Percentiles rank a stretch among this genome's conserved stretches.
Evolutionary conservation across 2,797 vertebrate species (phyloP).

Genomic region (Dermochelys coriacea): DNA sequence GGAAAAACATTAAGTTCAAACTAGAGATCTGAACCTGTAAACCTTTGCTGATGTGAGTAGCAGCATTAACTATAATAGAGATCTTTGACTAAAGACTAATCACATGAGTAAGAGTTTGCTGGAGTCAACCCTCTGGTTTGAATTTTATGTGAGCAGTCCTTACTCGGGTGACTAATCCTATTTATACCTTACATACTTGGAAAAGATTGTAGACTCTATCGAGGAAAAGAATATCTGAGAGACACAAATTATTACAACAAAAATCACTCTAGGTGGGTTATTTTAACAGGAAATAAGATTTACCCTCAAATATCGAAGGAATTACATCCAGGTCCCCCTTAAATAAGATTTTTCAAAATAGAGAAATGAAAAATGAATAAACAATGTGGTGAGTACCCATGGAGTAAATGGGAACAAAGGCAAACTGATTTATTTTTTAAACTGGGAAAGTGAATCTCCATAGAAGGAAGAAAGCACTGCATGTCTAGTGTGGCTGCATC

Average conservation of each 20-base stretch:
- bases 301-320: not conserved
- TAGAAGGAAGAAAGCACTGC: not conserved
- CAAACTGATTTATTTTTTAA: not conserved
- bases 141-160: slow-evolving; percentile 3
- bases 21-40: not conserved
- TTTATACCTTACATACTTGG: not conserved
- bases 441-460: not conserved
- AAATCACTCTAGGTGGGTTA: not conserved
- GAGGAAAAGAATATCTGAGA: not conserved
- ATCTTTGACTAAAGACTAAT: not conserved
- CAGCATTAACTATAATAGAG: not conserved
- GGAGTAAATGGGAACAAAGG: not conserved
- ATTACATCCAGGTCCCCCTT: not conserved
- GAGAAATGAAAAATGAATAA: not conserved
- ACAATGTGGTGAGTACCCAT: not conserved
- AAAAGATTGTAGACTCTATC: not conserved
- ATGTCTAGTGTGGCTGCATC: not conserved
- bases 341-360: not conserved
- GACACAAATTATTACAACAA: not conserved
- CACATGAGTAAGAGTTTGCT: not conserved
- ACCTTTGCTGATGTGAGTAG: not conserved
- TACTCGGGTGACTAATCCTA: not conserved
- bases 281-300: not conserved
- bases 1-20: not conserved
- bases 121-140: slow-evolving; percentile 1